Conservation (phyloP, 53 echinoderm and acorn worm genomes). For the Luidia sarsii region DNA sequence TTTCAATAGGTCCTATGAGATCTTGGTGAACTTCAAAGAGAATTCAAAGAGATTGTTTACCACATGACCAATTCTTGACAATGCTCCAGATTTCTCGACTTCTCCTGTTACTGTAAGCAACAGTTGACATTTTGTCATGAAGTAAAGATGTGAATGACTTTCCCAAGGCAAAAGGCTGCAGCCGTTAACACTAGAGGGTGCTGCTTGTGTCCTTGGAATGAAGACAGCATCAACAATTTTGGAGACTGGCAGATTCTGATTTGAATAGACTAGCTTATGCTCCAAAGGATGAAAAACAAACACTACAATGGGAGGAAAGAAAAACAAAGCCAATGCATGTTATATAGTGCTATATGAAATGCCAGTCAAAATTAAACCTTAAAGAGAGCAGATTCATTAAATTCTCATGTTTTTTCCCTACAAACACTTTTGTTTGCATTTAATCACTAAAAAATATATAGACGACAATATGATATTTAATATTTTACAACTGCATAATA, state of each 20-base stretch:
- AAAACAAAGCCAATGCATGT: too few species aligned
- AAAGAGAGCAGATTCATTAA: too few species aligned
- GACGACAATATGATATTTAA: too few species aligned
- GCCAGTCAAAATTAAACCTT: too few species aligned
- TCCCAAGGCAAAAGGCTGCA: conserved; percentile 79
- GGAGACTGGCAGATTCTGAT: conserved; percentile 6
- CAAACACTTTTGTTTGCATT: too few species aligned
- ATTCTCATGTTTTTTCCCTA: too few species aligned
- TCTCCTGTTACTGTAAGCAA: conserved; percentile 64
- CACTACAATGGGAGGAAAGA: conserved; percentile 42
- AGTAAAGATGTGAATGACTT: conserved; percentile 74
- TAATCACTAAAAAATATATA: too few species aligned
- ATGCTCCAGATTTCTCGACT: background rate
- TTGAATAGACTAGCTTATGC: conserved; percentile 55
- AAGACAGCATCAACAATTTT: conserved; percentile 70
- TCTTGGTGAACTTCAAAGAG: too few species aligned
- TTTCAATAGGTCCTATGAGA: too few species aligned
- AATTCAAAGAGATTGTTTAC: conserved; percentile 8
- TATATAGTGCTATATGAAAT: too few species aligned
- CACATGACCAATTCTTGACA: background rate
- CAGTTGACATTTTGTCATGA: conserved; percentile 68
- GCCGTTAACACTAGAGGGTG: background rate
- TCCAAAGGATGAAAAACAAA: conserved; percentile 75
- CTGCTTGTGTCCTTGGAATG: conserved; percentile 2
- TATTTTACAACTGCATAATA: too few species aligned